Percentiles rank a stretch among this genome's conserved stretches.
Evolutionary conservation across 2,888 invertebrate species (phyloP).

Genomic region (Heterodera filipjevi): DNA sequence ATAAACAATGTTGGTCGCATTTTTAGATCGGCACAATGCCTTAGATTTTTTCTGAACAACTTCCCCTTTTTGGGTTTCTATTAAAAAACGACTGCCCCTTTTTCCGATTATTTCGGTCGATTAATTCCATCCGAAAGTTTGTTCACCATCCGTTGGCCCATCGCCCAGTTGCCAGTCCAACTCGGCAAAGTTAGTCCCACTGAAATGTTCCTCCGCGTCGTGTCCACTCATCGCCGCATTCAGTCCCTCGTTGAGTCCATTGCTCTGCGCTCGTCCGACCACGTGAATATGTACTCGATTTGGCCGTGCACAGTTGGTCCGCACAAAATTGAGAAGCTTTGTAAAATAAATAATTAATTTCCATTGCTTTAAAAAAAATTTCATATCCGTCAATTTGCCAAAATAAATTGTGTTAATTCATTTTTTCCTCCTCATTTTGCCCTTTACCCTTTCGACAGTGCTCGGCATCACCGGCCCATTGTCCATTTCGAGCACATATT

Average conservation of each 20-base stretch:
- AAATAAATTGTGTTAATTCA: neutral
- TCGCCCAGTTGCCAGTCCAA: neutral
- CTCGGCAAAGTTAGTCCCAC: constrained; percentile 16
- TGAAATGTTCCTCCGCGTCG: neutral
- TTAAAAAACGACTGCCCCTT: neutral
- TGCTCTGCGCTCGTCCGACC: constrained; percentile 15
- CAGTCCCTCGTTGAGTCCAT: constrained; percentile 22
- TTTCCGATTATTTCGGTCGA: neutral
- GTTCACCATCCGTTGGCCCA: neutral
- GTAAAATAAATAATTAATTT: neutral
- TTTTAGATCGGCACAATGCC: too few species aligned
- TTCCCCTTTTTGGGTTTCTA: too few species aligned
- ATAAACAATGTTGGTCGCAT: too few species aligned
- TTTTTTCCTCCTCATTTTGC: too few species aligned
- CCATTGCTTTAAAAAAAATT: neutral
- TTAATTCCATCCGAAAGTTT: neutral
- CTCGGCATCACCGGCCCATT: constrained; percentile 55
- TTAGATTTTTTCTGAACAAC: too few species aligned
- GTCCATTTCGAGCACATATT: constrained; percentile 55
- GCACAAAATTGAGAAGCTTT: constrained; percentile 7
- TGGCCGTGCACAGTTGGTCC: neutral
- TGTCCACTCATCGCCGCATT: neutral
- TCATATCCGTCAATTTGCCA: too few species aligned
- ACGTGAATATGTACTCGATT: constrained; percentile 12
- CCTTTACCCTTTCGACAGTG: constrained; percentile 5